A percentile compares a stretch with the other conserved stretches of the same genome.
phyloP scores from a whole-genome alignment of 2,113 vertebrate genomes.

The Anhinga anhinga region DNA sequence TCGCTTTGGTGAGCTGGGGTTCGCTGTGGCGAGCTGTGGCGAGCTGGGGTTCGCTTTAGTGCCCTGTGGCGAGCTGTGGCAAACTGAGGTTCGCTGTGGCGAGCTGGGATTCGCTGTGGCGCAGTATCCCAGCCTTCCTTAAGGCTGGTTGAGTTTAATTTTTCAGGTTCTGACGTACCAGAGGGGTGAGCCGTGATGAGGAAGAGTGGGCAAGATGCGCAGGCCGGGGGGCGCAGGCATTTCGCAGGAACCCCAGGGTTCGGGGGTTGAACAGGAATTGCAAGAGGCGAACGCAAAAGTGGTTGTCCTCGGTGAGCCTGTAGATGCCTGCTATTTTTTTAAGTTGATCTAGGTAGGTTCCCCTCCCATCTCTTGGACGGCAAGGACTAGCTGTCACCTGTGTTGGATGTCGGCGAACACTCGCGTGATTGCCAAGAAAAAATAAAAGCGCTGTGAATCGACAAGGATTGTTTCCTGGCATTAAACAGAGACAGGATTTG shows the following conservation, averaged over 20 bases:
- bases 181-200: accelerated
- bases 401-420: neutral
- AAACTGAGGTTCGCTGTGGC: no score
- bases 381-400: neutral
- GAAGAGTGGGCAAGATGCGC: no score
- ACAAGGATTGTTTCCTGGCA: neutral
- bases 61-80: no score
- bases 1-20: no score
- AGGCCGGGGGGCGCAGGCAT: accelerated
- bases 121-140: no score
- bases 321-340: neutral
- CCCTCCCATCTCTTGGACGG: neutral
- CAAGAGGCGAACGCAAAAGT: accelerated
- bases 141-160: neutral
- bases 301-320: neutral
- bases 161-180: neutral
- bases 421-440: accelerated
- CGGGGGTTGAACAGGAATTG: accelerated
- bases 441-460: neutral
- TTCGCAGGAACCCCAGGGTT: neutral
- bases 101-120: no score
- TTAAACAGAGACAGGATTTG: neutral
- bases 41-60: no score
- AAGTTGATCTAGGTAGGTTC: no score
- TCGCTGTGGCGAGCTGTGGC: no score